Percentiles rank a stretch among this genome's conserved stretches.
phyloP scores from a whole-genome alignment of 2,113 vertebrate species.

The Cavia aperea region DNA sequence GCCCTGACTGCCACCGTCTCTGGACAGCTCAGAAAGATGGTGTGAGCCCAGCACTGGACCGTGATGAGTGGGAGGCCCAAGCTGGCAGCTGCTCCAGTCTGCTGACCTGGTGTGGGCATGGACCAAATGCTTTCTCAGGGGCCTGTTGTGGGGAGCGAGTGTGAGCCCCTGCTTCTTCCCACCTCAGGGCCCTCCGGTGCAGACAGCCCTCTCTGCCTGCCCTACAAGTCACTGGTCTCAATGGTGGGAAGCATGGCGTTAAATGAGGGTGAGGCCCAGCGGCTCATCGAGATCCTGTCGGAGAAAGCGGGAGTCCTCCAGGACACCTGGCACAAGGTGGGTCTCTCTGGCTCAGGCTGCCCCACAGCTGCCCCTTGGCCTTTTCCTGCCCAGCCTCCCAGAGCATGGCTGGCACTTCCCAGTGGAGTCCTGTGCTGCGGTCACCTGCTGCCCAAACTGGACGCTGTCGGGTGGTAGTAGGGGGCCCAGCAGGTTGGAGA shows the following conservation, averaged over 20 bases:
- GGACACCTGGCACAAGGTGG: conserved; percentile 91
- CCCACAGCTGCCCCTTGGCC: not conserved
- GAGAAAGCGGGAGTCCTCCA: conserved; percentile 87
- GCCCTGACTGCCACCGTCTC: not conserved
- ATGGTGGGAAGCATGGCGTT: conserved; percentile 88
- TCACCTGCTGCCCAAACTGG: not conserved
- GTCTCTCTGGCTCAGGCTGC: not conserved
- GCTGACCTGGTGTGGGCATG: rapidly evolving
- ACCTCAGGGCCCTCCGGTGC: conserved; percentile 69
- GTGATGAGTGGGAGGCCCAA: not conserved
- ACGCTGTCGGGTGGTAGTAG: not conserved
- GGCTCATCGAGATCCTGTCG: conserved; percentile 90
- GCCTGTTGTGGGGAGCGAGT: rapidly evolving
- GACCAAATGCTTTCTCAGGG: not conserved
- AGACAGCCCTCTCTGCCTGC: conserved; percentile 82
- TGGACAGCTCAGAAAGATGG: not conserved
- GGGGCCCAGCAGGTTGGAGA: not conserved
- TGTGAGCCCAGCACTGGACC: not conserved
- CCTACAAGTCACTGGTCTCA: conserved; percentile 89
- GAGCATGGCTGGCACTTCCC: not conserved
- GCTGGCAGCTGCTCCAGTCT: not conserved
- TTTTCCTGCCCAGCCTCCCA: not conserved
- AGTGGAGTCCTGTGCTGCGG: not conserved
- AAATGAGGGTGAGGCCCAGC: conserved; percentile 88
- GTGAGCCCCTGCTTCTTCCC: not conserved